Percentiles rank a stretch among this genome's conserved stretches.
Conservation (phyloP, 2,113 vertebrate species). For the Triplophysa siluroides region DNA sequence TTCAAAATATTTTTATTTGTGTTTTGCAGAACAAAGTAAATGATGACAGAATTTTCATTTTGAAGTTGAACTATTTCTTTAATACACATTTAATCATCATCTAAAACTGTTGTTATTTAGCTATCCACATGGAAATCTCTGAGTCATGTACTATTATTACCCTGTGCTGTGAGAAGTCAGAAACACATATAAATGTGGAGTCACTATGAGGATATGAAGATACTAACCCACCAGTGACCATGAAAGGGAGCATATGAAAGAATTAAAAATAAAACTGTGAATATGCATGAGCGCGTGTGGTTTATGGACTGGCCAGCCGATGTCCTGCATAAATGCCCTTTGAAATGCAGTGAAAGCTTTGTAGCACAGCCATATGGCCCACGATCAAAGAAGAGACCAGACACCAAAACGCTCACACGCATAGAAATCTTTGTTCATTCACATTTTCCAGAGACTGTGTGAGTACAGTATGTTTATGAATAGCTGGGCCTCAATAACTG, state of each 20-base stretch:
- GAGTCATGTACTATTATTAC: background rate
- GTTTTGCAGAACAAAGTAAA: too few species aligned
- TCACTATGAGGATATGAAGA: conserved; percentile 12
- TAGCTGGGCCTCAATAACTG: background rate
- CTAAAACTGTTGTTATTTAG: background rate
- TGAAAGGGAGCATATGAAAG: conserved; percentile 2
- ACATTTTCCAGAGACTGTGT: background rate
- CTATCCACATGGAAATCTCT: background rate
- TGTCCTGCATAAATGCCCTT: conserved; percentile 38
- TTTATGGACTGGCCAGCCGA: conserved; percentile 33
- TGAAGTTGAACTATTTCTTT: too few species aligned
- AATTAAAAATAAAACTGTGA: conserved; percentile 28
- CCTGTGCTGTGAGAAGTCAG: background rate
- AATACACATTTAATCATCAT: too few species aligned
- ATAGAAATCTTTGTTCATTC: conserved; percentile 7
- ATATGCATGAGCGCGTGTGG: conserved; percentile 12
- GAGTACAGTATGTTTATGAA: background rate
- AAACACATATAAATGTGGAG: background rate
- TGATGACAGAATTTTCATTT: too few species aligned
- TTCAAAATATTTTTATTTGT: too few species aligned
- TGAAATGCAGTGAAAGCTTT: conserved; percentile 41
- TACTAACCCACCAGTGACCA: background rate
- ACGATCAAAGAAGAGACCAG: conserved; percentile 33
- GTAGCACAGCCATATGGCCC: conserved; percentile 35
- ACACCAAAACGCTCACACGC: background rate